Percentiles rank a stretch among this genome's conserved stretches.
These are phyloP conservation scores for Melinaea menophilus DNA, from an alignment of 2,888 invertebrate genomes.

Conservation along the genomic window DNA sequence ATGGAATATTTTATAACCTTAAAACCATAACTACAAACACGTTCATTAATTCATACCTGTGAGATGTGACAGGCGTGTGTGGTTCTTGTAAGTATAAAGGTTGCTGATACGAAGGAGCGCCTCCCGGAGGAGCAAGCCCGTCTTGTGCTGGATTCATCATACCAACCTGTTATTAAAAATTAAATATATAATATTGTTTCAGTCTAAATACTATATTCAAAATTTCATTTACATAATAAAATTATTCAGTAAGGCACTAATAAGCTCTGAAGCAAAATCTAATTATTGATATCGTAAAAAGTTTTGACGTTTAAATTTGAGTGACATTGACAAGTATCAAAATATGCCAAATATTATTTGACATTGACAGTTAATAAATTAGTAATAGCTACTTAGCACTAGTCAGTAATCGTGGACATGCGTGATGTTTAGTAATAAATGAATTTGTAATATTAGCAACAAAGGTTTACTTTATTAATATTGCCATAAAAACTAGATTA, in stretches of 20 bases:
- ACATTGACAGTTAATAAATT: constrained; percentile 2
- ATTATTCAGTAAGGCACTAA: neutral
- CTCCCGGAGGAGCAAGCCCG: constrained; percentile 78
- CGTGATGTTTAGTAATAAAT: too few species aligned
- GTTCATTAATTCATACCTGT: constrained; percentile 48
- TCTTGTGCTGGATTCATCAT: constrained; percentile 81
- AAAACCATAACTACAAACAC: neutral
- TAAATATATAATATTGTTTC: neutral
- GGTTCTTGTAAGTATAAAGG: constrained; percentile 82
- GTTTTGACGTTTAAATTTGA: too few species aligned
- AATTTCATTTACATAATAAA: neutral
- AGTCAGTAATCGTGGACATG: too few species aligned
- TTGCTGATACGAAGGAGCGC: constrained; percentile 82
- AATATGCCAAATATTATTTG: neutral
- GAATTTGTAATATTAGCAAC: too few species aligned
- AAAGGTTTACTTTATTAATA: too few species aligned
- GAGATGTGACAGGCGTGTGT: constrained; percentile 69
- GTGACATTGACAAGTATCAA: too few species aligned
- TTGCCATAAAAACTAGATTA: too few species aligned
- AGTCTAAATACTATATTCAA: neutral
- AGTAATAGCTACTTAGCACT: too few species aligned
- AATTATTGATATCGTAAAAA: too few species aligned
- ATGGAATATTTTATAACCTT: neutral
- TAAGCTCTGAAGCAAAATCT: neutral
- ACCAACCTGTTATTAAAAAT: constrained; percentile 61